A percentile compares a stretch with the other conserved stretches of the same genome.
phyloP scores from a whole-genome alignment of 2,888 invertebrate genomes.

The Prosapia bicincta region DNA sequence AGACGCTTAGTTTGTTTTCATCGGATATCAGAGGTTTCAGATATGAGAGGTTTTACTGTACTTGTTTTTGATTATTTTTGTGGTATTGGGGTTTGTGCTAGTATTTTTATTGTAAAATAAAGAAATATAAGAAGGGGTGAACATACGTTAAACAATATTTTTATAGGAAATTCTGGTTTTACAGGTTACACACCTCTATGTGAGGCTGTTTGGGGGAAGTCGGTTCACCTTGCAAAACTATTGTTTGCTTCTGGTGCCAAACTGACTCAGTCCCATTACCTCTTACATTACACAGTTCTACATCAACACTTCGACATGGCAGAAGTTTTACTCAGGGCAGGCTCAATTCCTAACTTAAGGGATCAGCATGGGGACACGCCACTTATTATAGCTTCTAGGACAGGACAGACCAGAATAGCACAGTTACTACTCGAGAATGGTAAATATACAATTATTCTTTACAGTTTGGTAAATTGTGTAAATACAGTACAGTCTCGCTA shows the following conservation, averaged over 20 bases:
- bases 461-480: too few relatives aligned
- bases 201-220: slow-evolving; percentile 65
- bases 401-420: slow-evolving; percentile 52
- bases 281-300: slow-evolving; percentile 64
- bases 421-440: slow-evolving; percentile 55
- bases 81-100: too few relatives aligned
- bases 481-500: too few relatives aligned
- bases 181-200: slow-evolving; percentile 65
- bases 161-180: too few relatives aligned
- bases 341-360: slow-evolving; percentile 58
- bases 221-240: slow-evolving; percentile 56
- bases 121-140: too few relatives aligned
- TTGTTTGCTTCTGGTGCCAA: slow-evolving; percentile 70
- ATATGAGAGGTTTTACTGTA: too few relatives aligned
- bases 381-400: slow-evolving; percentile 56
- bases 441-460: too few relatives aligned
- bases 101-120: too few relatives aligned
- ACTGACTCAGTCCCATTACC: slow-evolving; percentile 64
- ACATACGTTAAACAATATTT: too few relatives aligned
- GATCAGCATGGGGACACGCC: slow-evolving; percentile 68
- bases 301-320: slow-evolving; percentile 59
- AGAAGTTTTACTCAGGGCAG: slow-evolving; percentile 54
- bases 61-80: too few relatives aligned
- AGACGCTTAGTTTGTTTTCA: too few relatives aligned
- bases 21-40: too few relatives aligned